phyloP scores from a whole-genome alignment of 2,888 invertebrate species.

The Petrolisthes cinctipes region DNA sequence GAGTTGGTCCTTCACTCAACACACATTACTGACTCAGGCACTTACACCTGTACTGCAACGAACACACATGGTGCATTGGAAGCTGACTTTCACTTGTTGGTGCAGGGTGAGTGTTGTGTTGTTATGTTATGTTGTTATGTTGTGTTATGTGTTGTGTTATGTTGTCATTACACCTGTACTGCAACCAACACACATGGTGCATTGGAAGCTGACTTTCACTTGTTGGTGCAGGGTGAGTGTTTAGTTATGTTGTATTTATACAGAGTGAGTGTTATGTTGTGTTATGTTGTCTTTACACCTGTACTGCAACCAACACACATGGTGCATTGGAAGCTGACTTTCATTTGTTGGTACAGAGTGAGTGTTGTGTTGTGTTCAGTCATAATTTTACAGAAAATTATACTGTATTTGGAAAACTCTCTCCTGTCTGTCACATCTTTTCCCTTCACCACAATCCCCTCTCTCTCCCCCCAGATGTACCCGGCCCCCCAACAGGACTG shows the following conservation, averaged over 20 bases:
- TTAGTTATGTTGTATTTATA: too few species aligned
- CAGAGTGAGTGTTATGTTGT: too few species aligned
- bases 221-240: conserved; percentile 47
- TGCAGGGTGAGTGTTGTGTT: conserved; percentile 31
- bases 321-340: conserved; percentile 54
- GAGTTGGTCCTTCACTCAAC: conserved; percentile 30
- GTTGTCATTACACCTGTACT: conserved; percentile 33
- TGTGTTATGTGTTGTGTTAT: too few species aligned
- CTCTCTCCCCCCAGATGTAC: conserved; percentile 43
- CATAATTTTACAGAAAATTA: too few species aligned
- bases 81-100: conserved; percentile 52
- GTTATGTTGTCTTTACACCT: conserved; percentile 23
- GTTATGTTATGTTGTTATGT: too few species aligned
- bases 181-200: conserved; percentile 59
- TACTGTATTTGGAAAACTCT: neutral
- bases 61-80: conserved; percentile 55
- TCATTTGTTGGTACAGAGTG: conserved; percentile 50
- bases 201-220: conserved; percentile 50
- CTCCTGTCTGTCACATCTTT: neutral
- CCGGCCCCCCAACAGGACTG: conserved; percentile 51
- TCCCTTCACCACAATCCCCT: neutral
- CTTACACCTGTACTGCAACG: conserved; percentile 50
- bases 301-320: conserved; percentile 56
- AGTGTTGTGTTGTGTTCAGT: neutral
- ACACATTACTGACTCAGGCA: conserved; percentile 50